These are phyloP conservation scores for Alviniconcha marisindica DNA, from an alignment of 1,140 invertebrate genomes.

Conservation along the genomic window DNA sequence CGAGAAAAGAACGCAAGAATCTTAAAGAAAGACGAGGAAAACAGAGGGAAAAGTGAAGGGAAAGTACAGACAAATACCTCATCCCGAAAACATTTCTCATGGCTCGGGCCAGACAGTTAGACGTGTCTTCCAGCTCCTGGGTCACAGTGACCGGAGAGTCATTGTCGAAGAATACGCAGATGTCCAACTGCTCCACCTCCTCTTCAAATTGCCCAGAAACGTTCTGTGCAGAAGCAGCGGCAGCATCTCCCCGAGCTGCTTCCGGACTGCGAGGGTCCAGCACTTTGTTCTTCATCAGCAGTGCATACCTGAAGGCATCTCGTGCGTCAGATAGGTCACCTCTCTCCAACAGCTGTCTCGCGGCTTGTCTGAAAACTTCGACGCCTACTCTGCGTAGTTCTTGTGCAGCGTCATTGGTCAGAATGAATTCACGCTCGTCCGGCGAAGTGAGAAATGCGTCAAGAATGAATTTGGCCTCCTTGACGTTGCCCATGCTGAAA, in stretches of 20 bases:
- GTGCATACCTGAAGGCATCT: not conserved
- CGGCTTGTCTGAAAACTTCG: not conserved
- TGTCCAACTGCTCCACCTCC: not conserved
- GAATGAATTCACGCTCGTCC: not conserved
- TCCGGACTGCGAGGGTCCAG: not conserved
- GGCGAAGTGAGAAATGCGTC: not conserved
- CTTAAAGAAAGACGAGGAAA: no score
- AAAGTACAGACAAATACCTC: no score
- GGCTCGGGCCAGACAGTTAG: not conserved
- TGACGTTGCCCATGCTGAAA: conserved; percentile 5
- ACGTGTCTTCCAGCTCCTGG: not conserved
- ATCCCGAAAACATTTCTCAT: not conserved
- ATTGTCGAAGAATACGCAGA: not conserved
- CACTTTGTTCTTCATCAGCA: not conserved
- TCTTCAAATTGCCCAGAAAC: not conserved
- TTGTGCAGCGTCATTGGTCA: not conserved
- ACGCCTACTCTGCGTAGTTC: not conserved
- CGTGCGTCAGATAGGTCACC: not conserved
- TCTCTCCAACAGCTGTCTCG: not conserved
- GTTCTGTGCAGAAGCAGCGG: no score
- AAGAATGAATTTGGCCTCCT: not conserved
- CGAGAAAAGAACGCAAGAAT: no score
- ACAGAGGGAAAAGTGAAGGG: no score
- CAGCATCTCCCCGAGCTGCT: not conserved
- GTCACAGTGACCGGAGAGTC: not conserved